Evolutionary conservation across 2,797 vertebrate genomes (phyloP).

Genomic region (Lacerta bilineata): DNA sequence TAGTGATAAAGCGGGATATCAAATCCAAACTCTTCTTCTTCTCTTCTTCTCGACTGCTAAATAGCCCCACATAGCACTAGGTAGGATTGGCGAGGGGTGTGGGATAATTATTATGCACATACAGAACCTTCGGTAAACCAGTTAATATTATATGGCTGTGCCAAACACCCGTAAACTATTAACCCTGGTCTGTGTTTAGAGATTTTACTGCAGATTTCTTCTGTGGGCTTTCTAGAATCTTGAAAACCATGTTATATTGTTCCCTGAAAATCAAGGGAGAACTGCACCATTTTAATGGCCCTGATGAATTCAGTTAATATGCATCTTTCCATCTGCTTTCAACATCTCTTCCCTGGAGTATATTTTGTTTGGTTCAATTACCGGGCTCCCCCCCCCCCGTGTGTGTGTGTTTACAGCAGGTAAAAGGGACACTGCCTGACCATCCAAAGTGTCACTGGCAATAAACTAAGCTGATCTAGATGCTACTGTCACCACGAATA

Average conservation of each 20-base stretch:
- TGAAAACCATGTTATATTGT: background rate
- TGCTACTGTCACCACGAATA: background rate
- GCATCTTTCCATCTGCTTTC: background rate
- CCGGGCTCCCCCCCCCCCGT: no score
- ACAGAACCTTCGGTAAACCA: slow-evolving; percentile 59
- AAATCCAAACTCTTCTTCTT: no score
- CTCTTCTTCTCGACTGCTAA: background rate
- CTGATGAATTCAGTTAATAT: background rate
- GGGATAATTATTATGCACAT: slow-evolving; percentile 28
- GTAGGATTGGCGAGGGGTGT: background rate
- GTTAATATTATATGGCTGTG: slow-evolving; percentile 43
- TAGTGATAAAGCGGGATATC: no score
- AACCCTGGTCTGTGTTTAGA: slow-evolving; percentile 50
- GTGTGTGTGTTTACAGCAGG: background rate
- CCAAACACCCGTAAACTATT: slow-evolving; percentile 52
- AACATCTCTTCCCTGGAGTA: background rate
- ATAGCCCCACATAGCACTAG: background rate
- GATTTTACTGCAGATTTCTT: background rate
- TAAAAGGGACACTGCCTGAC: background rate
- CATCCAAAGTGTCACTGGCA: no score
- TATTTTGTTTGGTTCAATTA: background rate
- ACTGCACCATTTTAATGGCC: background rate
- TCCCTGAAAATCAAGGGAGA: slow-evolving; percentile 22
- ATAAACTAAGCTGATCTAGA: background rate
- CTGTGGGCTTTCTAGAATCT: background rate